A percentile compares a stretch with the other conserved stretches of the same genome.
Evolutionary conservation across 2,888 invertebrate species (phyloP).

Genomic region (Conus canariensis): DNA sequence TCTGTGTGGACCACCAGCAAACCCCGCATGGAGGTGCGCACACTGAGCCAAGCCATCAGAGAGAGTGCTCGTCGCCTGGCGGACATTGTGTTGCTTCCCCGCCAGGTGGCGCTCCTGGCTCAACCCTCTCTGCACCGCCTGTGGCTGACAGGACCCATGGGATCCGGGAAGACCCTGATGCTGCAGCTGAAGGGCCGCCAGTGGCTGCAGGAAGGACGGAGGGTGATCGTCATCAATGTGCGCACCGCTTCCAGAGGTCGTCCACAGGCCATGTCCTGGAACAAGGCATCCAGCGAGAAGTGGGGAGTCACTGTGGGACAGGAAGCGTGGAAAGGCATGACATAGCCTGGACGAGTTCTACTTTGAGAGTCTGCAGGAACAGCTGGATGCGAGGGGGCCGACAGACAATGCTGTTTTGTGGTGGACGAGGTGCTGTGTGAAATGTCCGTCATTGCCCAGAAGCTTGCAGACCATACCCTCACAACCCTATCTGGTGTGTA

Average conservation of each 20-base stretch:
- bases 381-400: background rate
- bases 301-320: background rate
- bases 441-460: background rate
- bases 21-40: constrained; percentile 35
- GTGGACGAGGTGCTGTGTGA: constrained; percentile 20
- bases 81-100: constrained; percentile 32
- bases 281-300: background rate
- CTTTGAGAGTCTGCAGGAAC: background rate
- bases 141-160: constrained; percentile 40
- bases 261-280: constrained; percentile 27
- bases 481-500: constrained; percentile 35
- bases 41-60: constrained; percentile 14
- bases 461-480: background rate
- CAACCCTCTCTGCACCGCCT: constrained; percentile 8
- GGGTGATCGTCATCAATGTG: constrained; percentile 31
- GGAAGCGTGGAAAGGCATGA: constrained; percentile 36
- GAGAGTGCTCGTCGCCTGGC: constrained; percentile 29
- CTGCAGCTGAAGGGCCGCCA: constrained; percentile 40
- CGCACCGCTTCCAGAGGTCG: constrained; percentile 7
- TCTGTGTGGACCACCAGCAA: constrained; percentile 36
- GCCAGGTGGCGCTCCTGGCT: constrained; percentile 28
- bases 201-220: constrained; percentile 26
- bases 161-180: constrained; percentile 33
- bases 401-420: constrained; percentile 20
- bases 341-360: background rate